Conservation (phyloP, 2,113 vertebrate genomes). For the Siniperca knerii region DNA sequence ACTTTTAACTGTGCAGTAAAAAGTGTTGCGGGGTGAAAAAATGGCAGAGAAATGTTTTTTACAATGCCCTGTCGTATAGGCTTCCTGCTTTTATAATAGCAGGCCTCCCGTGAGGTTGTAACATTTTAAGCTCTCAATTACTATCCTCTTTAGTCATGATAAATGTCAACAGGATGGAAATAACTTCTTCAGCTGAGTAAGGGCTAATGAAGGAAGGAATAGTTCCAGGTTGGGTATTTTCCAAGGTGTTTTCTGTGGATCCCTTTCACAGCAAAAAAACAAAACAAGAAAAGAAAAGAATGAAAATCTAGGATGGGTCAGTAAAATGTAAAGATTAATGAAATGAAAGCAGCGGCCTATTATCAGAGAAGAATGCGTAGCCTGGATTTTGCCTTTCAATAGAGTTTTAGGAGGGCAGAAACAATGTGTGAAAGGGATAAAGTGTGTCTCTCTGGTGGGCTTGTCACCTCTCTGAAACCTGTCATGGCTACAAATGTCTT, state of each 20-base stretch:
- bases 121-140: conserved; percentile 27
- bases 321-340: not conserved
- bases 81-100: conserved; percentile 37
- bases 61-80: not conserved
- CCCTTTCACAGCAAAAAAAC: not conserved
- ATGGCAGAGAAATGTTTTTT: not conserved
- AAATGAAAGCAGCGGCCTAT: not conserved
- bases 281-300: not conserved
- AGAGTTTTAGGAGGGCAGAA: not conserved
- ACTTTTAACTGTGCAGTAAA: conserved; percentile 54
- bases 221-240: not conserved
- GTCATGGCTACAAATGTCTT: conserved; percentile 45
- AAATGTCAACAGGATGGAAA: conserved; percentile 40
- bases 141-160: conserved; percentile 25
- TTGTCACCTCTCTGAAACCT: conserved; percentile 54
- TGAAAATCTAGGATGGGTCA: not conserved
- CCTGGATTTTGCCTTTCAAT: not conserved
- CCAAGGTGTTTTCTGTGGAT: not conserved
- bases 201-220: not conserved
- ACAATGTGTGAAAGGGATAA: not conserved
- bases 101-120: conserved; percentile 23
- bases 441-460: conserved; percentile 55
- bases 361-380: not conserved
- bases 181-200: conserved; percentile 7
- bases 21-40: conserved; percentile 27